phyloP scores from a whole-genome alignment of 2,888 invertebrate genomes.

The Cantharis nigra region DNA sequence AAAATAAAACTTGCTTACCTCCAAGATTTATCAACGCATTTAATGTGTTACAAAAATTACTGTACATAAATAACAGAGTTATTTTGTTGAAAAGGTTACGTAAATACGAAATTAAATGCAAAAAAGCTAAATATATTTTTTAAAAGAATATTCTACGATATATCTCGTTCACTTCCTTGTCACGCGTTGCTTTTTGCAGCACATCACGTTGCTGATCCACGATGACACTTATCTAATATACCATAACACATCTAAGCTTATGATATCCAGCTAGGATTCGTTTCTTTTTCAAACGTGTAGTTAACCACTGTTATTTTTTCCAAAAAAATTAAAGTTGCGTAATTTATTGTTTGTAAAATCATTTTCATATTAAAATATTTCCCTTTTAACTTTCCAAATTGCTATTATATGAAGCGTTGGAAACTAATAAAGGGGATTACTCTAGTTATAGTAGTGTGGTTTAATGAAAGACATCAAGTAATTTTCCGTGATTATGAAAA shows the following conservation, averaged over 20 bases:
- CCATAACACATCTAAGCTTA: slow-evolving; percentile 47
- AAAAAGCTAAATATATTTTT: background rate
- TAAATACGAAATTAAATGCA: background rate
- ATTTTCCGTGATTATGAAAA: background rate
- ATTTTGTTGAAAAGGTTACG: background rate
- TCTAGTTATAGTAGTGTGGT: background rate
- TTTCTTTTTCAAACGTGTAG: slow-evolving; percentile 35
- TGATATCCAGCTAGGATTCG: slow-evolving; percentile 44
- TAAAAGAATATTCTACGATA: slow-evolving; percentile 18
- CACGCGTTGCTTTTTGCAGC: slow-evolving; percentile 43
- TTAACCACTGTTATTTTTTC: slow-evolving; percentile 7
- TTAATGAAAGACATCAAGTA: background rate
- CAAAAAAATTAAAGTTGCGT: background rate
- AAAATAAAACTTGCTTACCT: no score
- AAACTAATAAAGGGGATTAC: background rate
- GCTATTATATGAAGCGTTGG: background rate
- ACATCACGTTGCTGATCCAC: slow-evolving; percentile 43
- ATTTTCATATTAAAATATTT: no score
- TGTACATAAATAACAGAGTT: background rate
- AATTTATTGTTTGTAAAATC: background rate
- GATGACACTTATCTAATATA: slow-evolving; percentile 49
- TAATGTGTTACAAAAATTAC: background rate
- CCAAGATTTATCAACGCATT: no score
- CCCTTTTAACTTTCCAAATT: background rate
- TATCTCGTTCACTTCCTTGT: slow-evolving; percentile 41